Evolutionary conservation across 2,888 invertebrate genomes (phyloP).

Genomic region (Salticus scenicus): DNA sequence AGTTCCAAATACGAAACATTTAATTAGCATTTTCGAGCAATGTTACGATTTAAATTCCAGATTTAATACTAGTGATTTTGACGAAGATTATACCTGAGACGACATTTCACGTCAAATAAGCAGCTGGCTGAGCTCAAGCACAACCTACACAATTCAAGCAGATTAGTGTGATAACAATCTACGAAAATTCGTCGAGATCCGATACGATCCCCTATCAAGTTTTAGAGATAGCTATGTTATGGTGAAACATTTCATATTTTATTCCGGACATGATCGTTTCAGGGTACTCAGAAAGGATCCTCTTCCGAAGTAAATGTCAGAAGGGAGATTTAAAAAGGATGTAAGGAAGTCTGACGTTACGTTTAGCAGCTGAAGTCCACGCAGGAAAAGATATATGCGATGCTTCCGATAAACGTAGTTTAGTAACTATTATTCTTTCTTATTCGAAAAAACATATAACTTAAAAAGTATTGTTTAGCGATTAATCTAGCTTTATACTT

Average conservation of each 20-base stretch:
- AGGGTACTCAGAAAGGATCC: background rate
- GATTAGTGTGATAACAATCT: conserved; percentile 3
- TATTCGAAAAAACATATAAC: too few relatives aligned
- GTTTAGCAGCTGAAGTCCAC: too few relatives aligned
- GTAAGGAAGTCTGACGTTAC: background rate
- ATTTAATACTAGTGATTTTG: background rate
- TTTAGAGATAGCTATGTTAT: background rate
- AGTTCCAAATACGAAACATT: too few relatives aligned
- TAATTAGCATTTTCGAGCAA: background rate
- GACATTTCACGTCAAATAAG: background rate
- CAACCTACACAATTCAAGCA: background rate
- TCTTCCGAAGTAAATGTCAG: background rate
- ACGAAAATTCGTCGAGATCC: conserved; percentile 5
- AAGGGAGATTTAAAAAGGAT: background rate
- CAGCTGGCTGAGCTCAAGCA: background rate
- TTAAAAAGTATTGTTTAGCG: too few relatives aligned
- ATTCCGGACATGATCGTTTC: conserved; percentile 4
- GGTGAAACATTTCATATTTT: conserved; percentile 1
- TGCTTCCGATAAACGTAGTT: too few relatives aligned
- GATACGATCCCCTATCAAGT: background rate
- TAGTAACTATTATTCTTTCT: too few relatives aligned
- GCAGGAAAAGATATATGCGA: too few relatives aligned
- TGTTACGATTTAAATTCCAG: background rate
- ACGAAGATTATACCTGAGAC: background rate
- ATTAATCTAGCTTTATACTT: too few relatives aligned